phyloP scores from a whole-genome alignment of 2,888 invertebrate species.

The Holacanthella duospinosa region DNA sequence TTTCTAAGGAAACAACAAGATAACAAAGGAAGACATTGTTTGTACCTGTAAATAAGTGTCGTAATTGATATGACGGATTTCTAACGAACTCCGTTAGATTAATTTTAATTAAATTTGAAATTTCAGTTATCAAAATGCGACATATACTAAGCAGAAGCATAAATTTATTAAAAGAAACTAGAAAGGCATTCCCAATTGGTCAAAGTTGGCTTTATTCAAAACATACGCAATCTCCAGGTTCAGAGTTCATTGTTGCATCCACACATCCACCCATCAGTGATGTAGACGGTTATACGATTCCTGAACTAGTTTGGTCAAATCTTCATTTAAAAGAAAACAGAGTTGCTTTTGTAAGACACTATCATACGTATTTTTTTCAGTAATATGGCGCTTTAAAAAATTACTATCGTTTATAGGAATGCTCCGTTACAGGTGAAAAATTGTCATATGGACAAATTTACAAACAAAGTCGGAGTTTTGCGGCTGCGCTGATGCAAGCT shows the following conservation, averaged over 20 bases:
- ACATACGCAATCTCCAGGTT: not conserved
- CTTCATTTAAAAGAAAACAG: slow-evolving; percentile 5
- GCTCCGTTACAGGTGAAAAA: slow-evolving; percentile 2
- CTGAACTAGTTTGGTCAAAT: slow-evolving; percentile 7
- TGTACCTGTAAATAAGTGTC: too few relatives aligned
- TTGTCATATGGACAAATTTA: slow-evolving; percentile 2
- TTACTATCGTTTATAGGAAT: not conserved
- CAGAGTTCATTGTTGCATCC: not conserved
- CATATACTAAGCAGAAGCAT: too few relatives aligned
- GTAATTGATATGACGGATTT: too few relatives aligned
- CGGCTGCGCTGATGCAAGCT: slow-evolving; percentile 12
- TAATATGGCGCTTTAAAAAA: not conserved
- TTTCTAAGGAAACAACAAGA: too few relatives aligned
- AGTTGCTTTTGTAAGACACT: slow-evolving; percentile 1
- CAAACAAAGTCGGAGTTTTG: slow-evolving; percentile 27
- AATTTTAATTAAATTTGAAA: too few relatives aligned
- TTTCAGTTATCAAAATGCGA: too few relatives aligned
- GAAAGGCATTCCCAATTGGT: too few relatives aligned
- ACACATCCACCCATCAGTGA: not conserved
- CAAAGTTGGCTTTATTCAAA: too few relatives aligned
- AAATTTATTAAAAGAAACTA: too few relatives aligned
- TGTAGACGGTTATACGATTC: slow-evolving; percentile 3
- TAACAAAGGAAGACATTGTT: too few relatives aligned
- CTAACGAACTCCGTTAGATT: too few relatives aligned
- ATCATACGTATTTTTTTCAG: not conserved